Evolutionary conservation across 2,888 invertebrate species (phyloP).

Genomic region (Drosophila prolongata): DNA sequence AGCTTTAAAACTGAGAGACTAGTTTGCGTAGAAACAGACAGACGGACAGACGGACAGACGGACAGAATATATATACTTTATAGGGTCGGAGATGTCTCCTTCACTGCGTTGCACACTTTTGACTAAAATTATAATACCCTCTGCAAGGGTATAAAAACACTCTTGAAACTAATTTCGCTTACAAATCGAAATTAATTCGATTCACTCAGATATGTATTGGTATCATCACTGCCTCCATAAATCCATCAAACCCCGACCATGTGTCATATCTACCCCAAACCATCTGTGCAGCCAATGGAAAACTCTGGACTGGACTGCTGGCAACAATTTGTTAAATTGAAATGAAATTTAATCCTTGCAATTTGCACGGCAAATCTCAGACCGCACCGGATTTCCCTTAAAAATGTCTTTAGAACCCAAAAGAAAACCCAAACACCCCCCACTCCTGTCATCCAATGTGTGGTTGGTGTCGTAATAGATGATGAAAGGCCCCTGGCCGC

Average conservation of each 20-base stretch:
- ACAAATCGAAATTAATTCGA: constrained; percentile 7
- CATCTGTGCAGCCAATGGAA: neutral
- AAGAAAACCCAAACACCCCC: constrained; percentile 8
- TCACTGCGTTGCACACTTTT: too few species aligned
- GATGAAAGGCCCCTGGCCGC: constrained; percentile 68
- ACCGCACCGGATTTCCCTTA: constrained; percentile 65
- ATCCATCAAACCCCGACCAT: neutral
- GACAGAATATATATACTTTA: too few species aligned
- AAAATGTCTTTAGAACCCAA: constrained; percentile 67
- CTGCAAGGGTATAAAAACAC: too few species aligned
- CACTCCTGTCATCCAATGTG: constrained; percentile 23
- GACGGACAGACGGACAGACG: too few species aligned
- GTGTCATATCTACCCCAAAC: neutral
- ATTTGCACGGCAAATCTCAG: constrained; percentile 71
- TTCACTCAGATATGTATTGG: neutral
- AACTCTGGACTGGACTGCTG: constrained; percentile 10
- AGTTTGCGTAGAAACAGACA: too few species aligned
- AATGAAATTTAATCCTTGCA: constrained; percentile 75
- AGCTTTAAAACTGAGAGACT: too few species aligned
- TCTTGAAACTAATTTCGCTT: too few species aligned
- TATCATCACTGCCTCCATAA: neutral
- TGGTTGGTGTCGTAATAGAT: constrained; percentile 72
- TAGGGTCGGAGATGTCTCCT: too few species aligned
- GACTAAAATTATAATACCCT: too few species aligned
- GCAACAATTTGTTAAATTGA: constrained; percentile 68